These are phyloP conservation scores for Lithophane socia DNA, from an alignment of 2,888 invertebrate species.

Conservation along the genomic window DNA sequence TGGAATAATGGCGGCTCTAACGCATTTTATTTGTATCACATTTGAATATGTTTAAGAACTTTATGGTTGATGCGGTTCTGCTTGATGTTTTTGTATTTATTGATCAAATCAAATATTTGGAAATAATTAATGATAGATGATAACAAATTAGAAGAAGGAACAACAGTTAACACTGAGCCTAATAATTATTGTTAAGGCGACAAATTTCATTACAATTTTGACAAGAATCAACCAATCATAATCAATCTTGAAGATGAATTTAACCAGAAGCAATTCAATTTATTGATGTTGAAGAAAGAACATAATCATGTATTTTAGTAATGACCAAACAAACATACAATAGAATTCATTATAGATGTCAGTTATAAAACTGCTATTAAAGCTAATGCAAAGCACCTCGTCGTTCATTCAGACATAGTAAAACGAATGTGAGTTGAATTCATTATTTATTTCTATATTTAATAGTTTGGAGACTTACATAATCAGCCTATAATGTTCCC, in stretches of 20 bases:
- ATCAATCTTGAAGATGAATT: neutral
- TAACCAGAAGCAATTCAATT: neutral
- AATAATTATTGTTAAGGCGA: too few species aligned
- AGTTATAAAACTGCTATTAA: constrained; percentile 35
- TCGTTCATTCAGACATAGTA: constrained; percentile 48
- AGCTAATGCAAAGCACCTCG: constrained; percentile 47
- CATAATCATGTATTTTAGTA: neutral
- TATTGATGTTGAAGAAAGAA: neutral
- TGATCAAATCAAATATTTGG: neutral
- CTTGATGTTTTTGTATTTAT: neutral
- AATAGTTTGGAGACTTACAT: constrained; percentile 23
- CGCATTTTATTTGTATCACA: constrained; percentile 48
- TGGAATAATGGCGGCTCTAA: constrained; percentile 36
- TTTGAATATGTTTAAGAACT: constrained; percentile 53
- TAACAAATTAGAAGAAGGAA: neutral
- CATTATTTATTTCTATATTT: constrained; percentile 26
- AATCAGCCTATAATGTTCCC: too few species aligned
- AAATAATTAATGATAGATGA: neutral
- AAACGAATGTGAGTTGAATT: constrained; percentile 53
- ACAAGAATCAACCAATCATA: neutral
- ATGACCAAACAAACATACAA: constrained; percentile 7
- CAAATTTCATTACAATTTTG: neutral
- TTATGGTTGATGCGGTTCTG: constrained; percentile 12
- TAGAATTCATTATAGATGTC: neutral
- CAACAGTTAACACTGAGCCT: neutral